These are phyloP conservation scores for Aurelia sp. DNA, from an alignment of 30 jellyfish, hydroid and myxozoan genomes.

Conservation along the genomic window DNA sequence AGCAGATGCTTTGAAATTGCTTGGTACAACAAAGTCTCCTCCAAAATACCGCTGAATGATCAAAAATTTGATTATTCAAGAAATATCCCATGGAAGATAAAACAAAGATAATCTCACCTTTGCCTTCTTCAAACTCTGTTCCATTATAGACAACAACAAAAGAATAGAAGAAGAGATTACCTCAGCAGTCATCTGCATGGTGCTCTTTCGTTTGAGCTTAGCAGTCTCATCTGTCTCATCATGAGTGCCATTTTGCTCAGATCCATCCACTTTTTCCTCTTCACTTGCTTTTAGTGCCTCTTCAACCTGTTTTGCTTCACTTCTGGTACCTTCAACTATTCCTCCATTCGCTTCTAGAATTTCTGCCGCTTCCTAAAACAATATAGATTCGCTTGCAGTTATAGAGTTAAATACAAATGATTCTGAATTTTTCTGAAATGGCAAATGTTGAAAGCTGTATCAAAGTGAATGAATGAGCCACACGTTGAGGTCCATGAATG, in stretches of 20 bases:
- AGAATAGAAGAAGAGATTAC: conserved; percentile 9
- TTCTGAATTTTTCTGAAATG: too few relatives aligned
- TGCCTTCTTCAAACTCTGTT: not conserved
- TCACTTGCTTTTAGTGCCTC: conserved; percentile 69
- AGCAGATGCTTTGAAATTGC: too few relatives aligned
- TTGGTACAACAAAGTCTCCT: too few relatives aligned
- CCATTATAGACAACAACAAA: not conserved
- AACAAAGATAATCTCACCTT: too few relatives aligned
- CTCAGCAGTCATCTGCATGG: conserved; percentile 83
- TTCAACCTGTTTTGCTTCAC: conserved; percentile 69
- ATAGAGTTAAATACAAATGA: not conserved
- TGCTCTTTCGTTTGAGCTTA: conserved; percentile 72
- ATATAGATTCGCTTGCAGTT: not conserved
- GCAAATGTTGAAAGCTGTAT: too few relatives aligned
- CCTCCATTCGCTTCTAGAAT: conserved; percentile 76
- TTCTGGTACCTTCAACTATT: conserved; percentile 66
- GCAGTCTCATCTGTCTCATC: conserved; percentile 57
- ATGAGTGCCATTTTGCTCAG: conserved; percentile 38
- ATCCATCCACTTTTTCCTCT: conserved; percentile 34
- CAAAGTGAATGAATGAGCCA: too few relatives aligned
- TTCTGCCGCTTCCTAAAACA: conserved; percentile 68
- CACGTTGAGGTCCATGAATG: too few relatives aligned
- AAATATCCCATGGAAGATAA: too few relatives aligned
- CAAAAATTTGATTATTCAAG: too few relatives aligned
- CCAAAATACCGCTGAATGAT: too few relatives aligned